Conservation (phyloP, 2,113 vertebrate genomes). For the Esox niger region DNA sequence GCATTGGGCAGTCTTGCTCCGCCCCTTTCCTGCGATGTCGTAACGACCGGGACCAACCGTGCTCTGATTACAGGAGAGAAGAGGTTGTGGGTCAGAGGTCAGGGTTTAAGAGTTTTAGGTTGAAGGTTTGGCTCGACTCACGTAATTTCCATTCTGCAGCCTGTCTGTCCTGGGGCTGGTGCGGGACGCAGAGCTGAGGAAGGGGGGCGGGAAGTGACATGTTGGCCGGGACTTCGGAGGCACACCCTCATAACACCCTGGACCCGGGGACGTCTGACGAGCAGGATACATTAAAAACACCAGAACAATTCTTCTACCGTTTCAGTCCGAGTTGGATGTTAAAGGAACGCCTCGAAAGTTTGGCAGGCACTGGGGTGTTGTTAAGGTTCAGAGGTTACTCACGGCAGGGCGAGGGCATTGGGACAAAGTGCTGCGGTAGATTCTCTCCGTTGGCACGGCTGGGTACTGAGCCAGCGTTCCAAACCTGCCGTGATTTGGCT, state of each 20-base stretch:
- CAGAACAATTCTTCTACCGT: too few relatives aligned
- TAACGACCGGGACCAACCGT: conserved; percentile 64
- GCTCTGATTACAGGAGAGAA: conserved; percentile 26
- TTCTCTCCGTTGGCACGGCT: conserved; percentile 48
- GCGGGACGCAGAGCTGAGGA: conserved; percentile 65
- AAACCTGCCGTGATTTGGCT: conserved; percentile 68
- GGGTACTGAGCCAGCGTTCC: conserved; percentile 54
- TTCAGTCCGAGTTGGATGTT: background rate
- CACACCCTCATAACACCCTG: conserved; percentile 50
- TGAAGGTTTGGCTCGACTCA: conserved; percentile 27
- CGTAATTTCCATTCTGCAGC: conserved; percentile 40
- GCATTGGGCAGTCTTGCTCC: conserved; percentile 34
- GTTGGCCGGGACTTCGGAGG: conserved; percentile 24
- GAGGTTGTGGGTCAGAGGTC: too few relatives aligned
- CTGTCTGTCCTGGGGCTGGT: conserved; percentile 17
- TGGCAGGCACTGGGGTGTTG: background rate
- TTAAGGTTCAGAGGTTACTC: conserved; percentile 26
- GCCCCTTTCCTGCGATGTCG: conserved; percentile 47
- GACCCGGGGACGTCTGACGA: conserved; percentile 55
- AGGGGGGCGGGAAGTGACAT: conserved; percentile 43
- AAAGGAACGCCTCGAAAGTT: background rate
- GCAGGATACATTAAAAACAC: background rate
- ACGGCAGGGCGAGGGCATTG: conserved; percentile 63
- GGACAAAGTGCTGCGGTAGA: conserved; percentile 61
- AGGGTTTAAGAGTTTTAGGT: background rate